phyloP scores from a whole-genome alignment of 2,888 invertebrate species.

The Seira musarum region DNA sequence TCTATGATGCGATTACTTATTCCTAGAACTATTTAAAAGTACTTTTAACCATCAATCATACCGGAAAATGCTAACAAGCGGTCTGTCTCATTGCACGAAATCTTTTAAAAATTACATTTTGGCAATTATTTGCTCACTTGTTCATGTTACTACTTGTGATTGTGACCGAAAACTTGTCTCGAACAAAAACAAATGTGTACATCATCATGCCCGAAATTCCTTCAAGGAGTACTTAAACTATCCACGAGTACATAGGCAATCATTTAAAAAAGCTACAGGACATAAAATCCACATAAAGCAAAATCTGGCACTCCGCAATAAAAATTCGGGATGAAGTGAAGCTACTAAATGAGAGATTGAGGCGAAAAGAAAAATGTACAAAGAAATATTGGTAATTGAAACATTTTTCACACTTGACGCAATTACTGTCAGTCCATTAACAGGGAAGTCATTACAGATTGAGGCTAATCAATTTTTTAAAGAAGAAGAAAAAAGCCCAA shows the following conservation, averaged over 20 bases:
- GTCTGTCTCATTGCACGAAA: constrained; percentile 44
- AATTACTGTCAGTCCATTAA: constrained; percentile 49
- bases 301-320: no score
- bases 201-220: no score
- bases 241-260: no score
- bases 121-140: constrained; percentile 12
- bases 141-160: background rate
- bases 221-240: no score
- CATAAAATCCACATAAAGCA: no score
- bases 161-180: background rate
- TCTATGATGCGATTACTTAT: no score
- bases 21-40: no score
- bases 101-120: background rate
- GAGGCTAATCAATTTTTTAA: constrained; percentile 42
- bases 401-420: constrained; percentile 38
- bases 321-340: no score
- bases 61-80: constrained; percentile 65
- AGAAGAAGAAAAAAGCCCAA: background rate
- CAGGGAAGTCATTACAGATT: constrained; percentile 46
- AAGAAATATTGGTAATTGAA: constrained; percentile 31
- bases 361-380: background rate
- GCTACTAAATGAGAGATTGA: background rate
- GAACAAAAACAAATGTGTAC: background rate
- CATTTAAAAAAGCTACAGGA: no score
- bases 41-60: constrained; percentile 65